Evolutionary conservation across 30 jellyfish, hydroid and myxozoan species (phyloP), one percentile per base, ranked within the genome.

Genomic region (Pelagia noctiluca): DNA sequence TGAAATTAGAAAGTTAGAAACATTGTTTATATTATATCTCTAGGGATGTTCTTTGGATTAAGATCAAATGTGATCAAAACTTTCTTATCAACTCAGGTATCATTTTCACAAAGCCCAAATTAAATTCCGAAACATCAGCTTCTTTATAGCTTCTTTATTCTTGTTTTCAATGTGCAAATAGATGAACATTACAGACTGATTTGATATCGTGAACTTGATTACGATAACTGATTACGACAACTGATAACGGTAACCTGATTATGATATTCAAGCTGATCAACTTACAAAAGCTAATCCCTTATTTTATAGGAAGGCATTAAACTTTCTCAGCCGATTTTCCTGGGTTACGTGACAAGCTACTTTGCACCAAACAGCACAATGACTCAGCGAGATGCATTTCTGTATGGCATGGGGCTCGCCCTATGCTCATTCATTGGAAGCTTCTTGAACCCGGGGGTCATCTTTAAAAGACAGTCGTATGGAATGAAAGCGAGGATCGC

Each of bases 401-500:
- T 76, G 72, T 90, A 75, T 37, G 92, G 94, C 3, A 80, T 84
- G 31, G 96, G 96, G 12, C 71, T 90, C 69, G 83, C 83, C 19
- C 61, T 80, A 3, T 83, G 97, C 63, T 57, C 89, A 2, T 52
- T 90, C 5, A 38, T 35, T 29, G 52, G 80, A 38, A 74, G 90
- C 18, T 73, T 73, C 61, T 8, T 36, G 61, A 80, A 57, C 79
- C 42, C 71, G 25, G 89, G 90, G 28, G 32, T 72, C 34, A 63
- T 50, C 26, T 80, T 78, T 37, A 57, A 74, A 47, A 64, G 83
- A 21, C 90, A 81, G 47, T 60, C 71, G 68, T 34, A 32, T 26
- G 97, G 97, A 10, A 78, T 89, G 82, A 53, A 76, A 46, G 83
- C 57, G 2, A 75, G 97, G 31, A 85, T 89, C 30, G 93, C 87